Evolutionary conservation across 2,888 invertebrate genomes (phyloP).

Genomic region (Rhodophaea formosa): DNA sequence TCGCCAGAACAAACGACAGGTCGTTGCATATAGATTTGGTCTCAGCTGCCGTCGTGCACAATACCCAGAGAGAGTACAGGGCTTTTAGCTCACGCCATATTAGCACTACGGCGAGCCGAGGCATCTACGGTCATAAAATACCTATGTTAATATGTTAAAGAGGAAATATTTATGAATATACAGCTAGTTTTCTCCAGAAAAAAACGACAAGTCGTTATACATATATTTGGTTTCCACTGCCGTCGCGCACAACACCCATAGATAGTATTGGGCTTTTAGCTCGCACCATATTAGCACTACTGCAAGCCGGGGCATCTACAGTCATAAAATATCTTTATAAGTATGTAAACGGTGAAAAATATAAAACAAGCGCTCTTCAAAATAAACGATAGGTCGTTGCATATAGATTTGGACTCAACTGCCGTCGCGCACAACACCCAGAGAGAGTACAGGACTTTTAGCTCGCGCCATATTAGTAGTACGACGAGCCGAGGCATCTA

Average conservation of each 20-base stretch:
- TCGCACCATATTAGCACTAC: too few relatives aligned
- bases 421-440: constrained; percentile 47
- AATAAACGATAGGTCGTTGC: constrained; percentile 36
- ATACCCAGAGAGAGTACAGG: constrained; percentile 44
- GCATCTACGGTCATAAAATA: constrained; percentile 32
- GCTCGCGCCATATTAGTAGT: constrained; percentile 49
- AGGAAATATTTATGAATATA: too few relatives aligned
- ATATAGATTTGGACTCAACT: constrained; percentile 37
- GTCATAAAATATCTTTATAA: too few relatives aligned
- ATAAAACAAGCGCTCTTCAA: too few relatives aligned
- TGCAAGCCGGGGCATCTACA: too few relatives aligned
- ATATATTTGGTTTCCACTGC: too few relatives aligned
- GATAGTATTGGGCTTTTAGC: too few relatives aligned
- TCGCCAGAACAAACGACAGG: constrained; percentile 40
- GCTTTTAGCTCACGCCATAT: constrained; percentile 50
- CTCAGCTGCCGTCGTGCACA: constrained; percentile 43
- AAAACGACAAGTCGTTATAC: too few relatives aligned
- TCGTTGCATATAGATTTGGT: constrained; percentile 40
- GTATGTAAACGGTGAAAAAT: too few relatives aligned
- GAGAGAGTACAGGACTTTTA: constrained; percentile 45
- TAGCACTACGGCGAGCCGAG: constrained; percentile 34
- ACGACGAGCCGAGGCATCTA: constrained; percentile 33
- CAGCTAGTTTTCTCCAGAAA: too few relatives aligned
- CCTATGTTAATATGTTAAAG: too few relatives aligned
- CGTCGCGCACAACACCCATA: too few relatives aligned